phyloP scores from a whole-genome alignment of 1,140 invertebrate species.

The Harpegnathos saltator region DNA sequence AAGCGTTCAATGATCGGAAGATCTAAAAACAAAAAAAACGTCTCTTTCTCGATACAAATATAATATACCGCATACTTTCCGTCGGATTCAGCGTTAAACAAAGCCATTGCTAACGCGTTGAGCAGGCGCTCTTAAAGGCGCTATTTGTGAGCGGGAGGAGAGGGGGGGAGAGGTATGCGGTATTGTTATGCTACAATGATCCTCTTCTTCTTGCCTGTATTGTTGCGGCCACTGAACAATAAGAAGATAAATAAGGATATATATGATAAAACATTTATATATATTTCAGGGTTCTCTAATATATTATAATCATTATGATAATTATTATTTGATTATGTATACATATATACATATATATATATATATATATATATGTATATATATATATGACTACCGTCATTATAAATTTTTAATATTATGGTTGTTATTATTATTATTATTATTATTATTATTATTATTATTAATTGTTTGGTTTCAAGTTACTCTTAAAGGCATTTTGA shows the following conservation, averaged over 20 bases:
- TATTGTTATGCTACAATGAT: slow-evolving; percentile 71
- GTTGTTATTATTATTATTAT: slow-evolving; percentile 54
- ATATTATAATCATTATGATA: slow-evolving; percentile 37
- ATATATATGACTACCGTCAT: slow-evolving; percentile 39
- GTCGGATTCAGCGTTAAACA: slow-evolving; percentile 34
- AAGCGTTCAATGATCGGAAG: slow-evolving; percentile 38
- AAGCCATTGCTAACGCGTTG: slow-evolving; percentile 6
- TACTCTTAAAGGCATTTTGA: slow-evolving; percentile 79
- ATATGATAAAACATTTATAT: slow-evolving; percentile 63
- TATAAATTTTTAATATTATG: slow-evolving; percentile 43
- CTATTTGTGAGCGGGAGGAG: slow-evolving; percentile 69
- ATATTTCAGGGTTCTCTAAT: slow-evolving; percentile 76
- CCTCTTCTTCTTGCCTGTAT: slow-evolving; percentile 68
- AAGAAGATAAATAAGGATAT: slow-evolving; percentile 72
- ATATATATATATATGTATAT: slow-evolving; percentile 55
- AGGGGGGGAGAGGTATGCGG: slow-evolving; percentile 76
- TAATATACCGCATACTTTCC: slow-evolving; percentile 12
- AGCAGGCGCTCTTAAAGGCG: background rate
- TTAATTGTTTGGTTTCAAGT: slow-evolving; percentile 79
- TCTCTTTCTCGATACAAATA: slow-evolving; percentile 3
- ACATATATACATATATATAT: slow-evolving; percentile 40
- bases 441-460: slow-evolving; percentile 62
- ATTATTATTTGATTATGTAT: slow-evolving; percentile 67
- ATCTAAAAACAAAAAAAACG: background rate
- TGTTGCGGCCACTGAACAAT: slow-evolving; percentile 70